A percentile compares a stretch with the other conserved stretches of the same genome.
Evolutionary conservation across 2,797 vertebrate genomes (phyloP).

Genomic region (Argyrosomus regius): DNA sequence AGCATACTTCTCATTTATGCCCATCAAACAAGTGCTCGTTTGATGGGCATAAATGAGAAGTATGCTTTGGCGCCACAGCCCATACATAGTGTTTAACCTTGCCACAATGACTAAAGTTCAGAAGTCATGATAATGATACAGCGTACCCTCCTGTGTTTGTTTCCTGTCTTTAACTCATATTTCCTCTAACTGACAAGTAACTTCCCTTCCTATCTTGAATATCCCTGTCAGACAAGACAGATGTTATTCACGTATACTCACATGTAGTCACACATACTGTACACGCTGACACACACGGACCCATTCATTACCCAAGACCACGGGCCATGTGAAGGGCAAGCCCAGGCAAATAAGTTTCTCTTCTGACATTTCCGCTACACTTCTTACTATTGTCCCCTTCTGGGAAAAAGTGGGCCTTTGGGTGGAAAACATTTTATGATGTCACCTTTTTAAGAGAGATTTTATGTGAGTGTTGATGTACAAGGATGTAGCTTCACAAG

Average conservation of each 20-base stretch:
- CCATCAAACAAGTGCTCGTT: too few species aligned
- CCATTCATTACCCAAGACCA: constrained; percentile 62
- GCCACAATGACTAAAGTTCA: constrained; percentile 45
- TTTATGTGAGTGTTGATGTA: constrained; percentile 26
- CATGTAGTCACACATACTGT: constrained; percentile 57
- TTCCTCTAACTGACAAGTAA: constrained; percentile 58
- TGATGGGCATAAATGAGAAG: constrained; percentile 13
- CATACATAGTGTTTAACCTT: constrained; percentile 16
- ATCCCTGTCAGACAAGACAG: constrained; percentile 34
- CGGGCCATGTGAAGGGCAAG: constrained; percentile 61
- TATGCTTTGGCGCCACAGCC: not conserved
- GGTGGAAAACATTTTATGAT: constrained; percentile 53
- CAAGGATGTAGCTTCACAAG: not conserved
- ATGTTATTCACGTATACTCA: constrained; percentile 51
- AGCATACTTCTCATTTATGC: too few species aligned
- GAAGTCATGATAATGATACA: constrained; percentile 29
- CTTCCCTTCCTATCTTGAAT: constrained; percentile 41
- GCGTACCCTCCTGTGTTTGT: constrained; percentile 33
- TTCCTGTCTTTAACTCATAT: constrained; percentile 53
- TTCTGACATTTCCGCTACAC: constrained; percentile 47
- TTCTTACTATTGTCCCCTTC: constrained; percentile 30
- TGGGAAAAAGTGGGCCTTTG: constrained; percentile 13
- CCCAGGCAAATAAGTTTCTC: constrained; percentile 52
- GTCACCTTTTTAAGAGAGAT: constrained; percentile 35
- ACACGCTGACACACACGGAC: constrained; percentile 47